Evolutionary conservation across 2,797 vertebrate genomes (phyloP).

Genomic region (Sebastes iracundus): DNA sequence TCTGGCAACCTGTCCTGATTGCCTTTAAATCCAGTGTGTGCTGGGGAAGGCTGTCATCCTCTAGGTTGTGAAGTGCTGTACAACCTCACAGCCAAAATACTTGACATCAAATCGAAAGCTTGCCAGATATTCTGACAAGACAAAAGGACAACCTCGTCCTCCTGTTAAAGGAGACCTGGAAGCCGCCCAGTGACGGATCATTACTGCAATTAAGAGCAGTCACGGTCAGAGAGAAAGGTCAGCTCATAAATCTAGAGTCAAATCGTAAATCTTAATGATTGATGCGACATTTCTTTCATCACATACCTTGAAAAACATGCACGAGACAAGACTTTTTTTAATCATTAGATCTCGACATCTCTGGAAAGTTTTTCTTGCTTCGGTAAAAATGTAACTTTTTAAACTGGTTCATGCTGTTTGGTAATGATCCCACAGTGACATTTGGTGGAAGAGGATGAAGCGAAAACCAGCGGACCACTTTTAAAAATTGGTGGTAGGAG

Average conservation of each 20-base stretch:
- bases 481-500: conserved; percentile 27
- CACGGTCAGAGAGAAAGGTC: neutral
- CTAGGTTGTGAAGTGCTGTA: neutral
- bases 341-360: neutral
- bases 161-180: conserved; percentile 28
- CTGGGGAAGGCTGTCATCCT: conserved; percentile 7
- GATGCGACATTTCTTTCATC: neutral
- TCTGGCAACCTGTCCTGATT: conserved; percentile 10
- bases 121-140: conserved; percentile 25
- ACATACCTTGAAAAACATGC: neutral
- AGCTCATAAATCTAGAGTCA: neutral
- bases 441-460: conserved; percentile 45
- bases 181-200: conserved; percentile 19
- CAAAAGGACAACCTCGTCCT: conserved; percentile 7
- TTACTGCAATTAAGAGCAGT: conserved; percentile 24
- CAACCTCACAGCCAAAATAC: conserved; percentile 5
- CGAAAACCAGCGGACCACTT: conserved; percentile 26
- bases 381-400: neutral
- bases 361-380: neutral
- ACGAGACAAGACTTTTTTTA: neutral
- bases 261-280: neutral
- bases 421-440: conserved; percentile 36
- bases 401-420: conserved; percentile 14
- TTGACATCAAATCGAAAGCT: conserved; percentile 22
- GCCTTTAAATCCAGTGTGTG: conserved; percentile 18